phyloP scores from a whole-genome alignment of 2,113 vertebrate genomes.

The Noctilio leporinus region DNA sequence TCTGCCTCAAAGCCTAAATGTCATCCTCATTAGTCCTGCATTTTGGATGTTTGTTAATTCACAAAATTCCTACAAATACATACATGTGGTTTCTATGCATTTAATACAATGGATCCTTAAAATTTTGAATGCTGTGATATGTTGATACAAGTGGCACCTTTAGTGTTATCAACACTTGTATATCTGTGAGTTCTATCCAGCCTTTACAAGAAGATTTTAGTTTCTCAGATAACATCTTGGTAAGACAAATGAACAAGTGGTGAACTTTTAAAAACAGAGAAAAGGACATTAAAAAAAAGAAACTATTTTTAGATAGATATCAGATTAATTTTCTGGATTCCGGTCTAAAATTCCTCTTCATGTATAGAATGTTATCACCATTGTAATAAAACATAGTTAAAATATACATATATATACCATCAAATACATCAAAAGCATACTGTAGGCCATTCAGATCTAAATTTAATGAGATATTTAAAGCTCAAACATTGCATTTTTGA shows the following conservation, averaged over 20 bases:
- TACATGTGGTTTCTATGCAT: conserved; percentile 40
- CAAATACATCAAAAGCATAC: not conserved
- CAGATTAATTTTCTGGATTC: conserved; percentile 26
- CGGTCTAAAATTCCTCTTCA: not conserved
- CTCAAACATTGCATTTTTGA: not conserved
- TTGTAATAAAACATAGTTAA: not conserved
- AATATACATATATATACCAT: not conserved
- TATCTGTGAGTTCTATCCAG: conserved; percentile 31
- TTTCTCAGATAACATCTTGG: conserved; percentile 49
- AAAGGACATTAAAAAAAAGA: conserved; percentile 13
- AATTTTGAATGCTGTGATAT: conserved; percentile 46
- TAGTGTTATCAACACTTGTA: conserved; percentile 50
- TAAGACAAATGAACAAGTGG: conserved; percentile 46
- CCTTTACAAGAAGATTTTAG: conserved; percentile 49
- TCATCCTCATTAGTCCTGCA: conserved; percentile 32
- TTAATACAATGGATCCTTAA: conserved; percentile 47
- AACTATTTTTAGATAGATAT: conserved; percentile 13
- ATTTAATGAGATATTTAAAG: conserved; percentile 28
- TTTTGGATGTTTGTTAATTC: conserved; percentile 42
- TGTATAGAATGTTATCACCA: conserved; percentile 11
- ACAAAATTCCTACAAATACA: conserved; percentile 50
- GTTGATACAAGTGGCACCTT: conserved; percentile 57
- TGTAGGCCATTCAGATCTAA: not conserved
- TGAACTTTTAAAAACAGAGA: conserved; percentile 34
- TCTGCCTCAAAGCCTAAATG: conserved; percentile 29